These are phyloP conservation scores for Aquatica leii DNA, from an alignment of 2,888 invertebrate genomes.

Conservation along the genomic window DNA sequence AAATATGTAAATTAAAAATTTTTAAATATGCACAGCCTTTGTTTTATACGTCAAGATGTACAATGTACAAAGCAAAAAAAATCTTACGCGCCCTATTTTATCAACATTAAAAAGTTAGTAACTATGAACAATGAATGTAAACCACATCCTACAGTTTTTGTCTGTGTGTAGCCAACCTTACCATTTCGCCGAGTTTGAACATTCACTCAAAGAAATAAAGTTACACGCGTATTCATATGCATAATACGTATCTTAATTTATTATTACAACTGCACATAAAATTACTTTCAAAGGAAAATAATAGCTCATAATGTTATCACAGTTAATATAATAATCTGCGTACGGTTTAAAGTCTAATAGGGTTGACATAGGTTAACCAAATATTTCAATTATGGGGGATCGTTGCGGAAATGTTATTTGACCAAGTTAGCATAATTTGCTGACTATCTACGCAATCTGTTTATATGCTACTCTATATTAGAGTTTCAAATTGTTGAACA, in stretches of 20 bases:
- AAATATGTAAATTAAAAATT: constrained; percentile 48
- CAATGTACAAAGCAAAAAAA: constrained; percentile 31
- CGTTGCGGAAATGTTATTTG: constrained; percentile 35
- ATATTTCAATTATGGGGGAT: constrained; percentile 38
- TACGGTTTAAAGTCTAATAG: constrained; percentile 32
- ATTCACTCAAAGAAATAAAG: constrained; percentile 32
- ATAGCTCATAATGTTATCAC: constrained; percentile 25
- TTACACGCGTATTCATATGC: constrained; percentile 36
- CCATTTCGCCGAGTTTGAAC: constrained; percentile 26
- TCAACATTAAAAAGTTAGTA: constrained; percentile 37
- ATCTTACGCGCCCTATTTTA: constrained; percentile 29
- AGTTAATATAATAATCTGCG: constrained; percentile 32
- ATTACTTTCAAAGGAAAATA: constrained; percentile 25
- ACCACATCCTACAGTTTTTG: constrained; percentile 34
- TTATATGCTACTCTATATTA: constrained; percentile 15
- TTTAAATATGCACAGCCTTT: constrained; percentile 39
- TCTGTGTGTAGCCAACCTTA: constrained; percentile 36
- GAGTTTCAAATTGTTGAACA: constrained; percentile 3
- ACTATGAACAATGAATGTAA: constrained; percentile 34
- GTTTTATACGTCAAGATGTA: constrained; percentile 29
- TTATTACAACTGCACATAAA: constrained; percentile 25
- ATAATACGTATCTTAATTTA: constrained; percentile 37
- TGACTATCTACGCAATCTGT: constrained; percentile 27
- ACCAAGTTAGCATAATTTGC: constrained; percentile 33
- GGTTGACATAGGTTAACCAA: constrained; percentile 37